Percentiles rank a stretch among this genome's conserved stretches.
These are phyloP conservation scores for Anolis sagrei DNA, from an alignment of 2,113 vertebrate species.

Conservation along the genomic window DNA sequence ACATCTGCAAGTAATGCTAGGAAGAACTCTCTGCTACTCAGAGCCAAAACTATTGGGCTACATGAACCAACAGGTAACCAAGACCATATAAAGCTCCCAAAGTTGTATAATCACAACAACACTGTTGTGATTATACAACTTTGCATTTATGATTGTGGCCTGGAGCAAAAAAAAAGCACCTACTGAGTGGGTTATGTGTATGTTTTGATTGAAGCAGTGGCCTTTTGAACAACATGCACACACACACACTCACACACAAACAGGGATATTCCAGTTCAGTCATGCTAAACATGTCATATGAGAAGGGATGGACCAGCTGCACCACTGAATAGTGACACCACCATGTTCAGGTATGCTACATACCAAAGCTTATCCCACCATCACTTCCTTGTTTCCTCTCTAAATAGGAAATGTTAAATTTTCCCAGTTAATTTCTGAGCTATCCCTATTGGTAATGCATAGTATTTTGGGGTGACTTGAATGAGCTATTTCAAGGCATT, in stretches of 20 bases:
- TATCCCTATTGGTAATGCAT: background rate
- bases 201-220: background rate
- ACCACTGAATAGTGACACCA: background rate
- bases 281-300: background rate
- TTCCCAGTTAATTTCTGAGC: background rate
- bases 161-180: background rate
- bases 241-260: background rate
- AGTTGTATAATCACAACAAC: too few species aligned
- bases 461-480: background rate
- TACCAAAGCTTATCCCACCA: too few species aligned
- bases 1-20: background rate
- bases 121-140: background rate
- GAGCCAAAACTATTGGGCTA: background rate
- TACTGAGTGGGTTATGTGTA: background rate
- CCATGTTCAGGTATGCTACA: background rate
- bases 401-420: too few species aligned
- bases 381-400: too few species aligned
- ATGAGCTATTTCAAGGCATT: background rate
- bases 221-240: background rate
- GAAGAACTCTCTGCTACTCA: background rate
- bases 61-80: background rate
- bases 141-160: background rate
- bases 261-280: background rate
- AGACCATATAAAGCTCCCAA: too few species aligned
- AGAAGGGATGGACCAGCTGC: background rate